Evolutionary conservation across 2,888 invertebrate genomes (phyloP).

Genomic region (Blera fallax): DNA sequence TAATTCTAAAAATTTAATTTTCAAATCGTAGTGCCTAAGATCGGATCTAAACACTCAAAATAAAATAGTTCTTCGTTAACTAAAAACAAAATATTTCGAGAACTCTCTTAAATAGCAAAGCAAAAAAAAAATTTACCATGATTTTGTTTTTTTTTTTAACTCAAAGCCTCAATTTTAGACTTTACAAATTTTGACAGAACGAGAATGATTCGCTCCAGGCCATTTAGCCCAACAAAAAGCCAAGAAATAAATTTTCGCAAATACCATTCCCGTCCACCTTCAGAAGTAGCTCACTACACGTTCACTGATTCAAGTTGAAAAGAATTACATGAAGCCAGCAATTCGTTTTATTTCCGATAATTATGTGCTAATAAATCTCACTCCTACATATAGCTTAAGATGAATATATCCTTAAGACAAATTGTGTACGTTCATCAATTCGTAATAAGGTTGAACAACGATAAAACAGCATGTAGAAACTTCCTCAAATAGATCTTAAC

Average conservation of each 20-base stretch:
- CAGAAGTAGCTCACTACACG: neutral
- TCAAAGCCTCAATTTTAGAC: too few relatives aligned
- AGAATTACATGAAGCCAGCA: neutral
- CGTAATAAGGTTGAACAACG: constrained; percentile 35
- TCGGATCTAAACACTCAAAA: too few relatives aligned
- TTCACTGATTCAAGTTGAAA: neutral
- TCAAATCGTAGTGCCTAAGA: too few relatives aligned
- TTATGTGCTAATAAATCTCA: constrained; percentile 39
- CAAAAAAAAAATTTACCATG: too few relatives aligned
- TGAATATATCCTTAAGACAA: constrained; percentile 42
- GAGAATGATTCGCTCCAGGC: neutral
- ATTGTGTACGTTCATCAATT: constrained; percentile 60
- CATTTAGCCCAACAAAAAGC: neutral
- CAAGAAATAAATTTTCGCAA: neutral
- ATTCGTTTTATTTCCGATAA: constrained; percentile 22
- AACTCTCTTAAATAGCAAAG: too few relatives aligned
- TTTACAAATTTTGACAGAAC: neutral
- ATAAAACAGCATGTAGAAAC: constrained; percentile 44
- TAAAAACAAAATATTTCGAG: too few relatives aligned
- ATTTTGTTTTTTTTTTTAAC: too few relatives aligned
- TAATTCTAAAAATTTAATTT: too few relatives aligned
- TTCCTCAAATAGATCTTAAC: constrained; percentile 35
- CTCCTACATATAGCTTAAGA: neutral
- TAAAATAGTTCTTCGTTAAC: too few relatives aligned
- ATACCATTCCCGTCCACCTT: neutral